Evolutionary conservation across 2,888 invertebrate species (phyloP).

Genomic region (Prosopocoilus inquinatus): DNA sequence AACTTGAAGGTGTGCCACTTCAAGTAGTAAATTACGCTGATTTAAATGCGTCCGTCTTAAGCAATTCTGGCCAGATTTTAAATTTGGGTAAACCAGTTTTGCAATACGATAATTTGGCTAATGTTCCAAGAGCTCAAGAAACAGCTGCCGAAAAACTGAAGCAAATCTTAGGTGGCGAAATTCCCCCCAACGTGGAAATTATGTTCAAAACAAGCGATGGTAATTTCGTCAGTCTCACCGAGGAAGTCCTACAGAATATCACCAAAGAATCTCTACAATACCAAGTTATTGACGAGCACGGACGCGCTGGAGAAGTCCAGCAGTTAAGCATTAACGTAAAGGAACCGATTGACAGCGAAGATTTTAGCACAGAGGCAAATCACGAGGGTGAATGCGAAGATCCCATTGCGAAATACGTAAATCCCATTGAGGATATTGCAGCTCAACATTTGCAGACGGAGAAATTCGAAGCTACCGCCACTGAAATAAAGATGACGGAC

Average conservation of each 20-base stretch:
- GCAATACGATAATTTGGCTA: conserved; percentile 22
- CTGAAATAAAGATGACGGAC: conserved; percentile 14
- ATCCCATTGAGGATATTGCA: conserved; percentile 18
- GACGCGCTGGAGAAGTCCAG: conserved; percentile 43
- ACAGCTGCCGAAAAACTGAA: conserved; percentile 42
- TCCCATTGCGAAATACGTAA: conserved; percentile 20
- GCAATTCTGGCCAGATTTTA: conserved; percentile 25
- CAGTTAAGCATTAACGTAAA: conserved; percentile 31
- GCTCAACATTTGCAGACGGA: not conserved
- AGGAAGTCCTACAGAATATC: conserved; percentile 56
- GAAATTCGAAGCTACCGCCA: conserved; percentile 5
- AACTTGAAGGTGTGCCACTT: conserved; percentile 29
- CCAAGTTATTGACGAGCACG: conserved; percentile 47
- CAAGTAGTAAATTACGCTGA: conserved; percentile 36
- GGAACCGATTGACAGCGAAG: conserved; percentile 6
- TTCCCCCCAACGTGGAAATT: conserved; percentile 54
- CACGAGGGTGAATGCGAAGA: conserved; percentile 6
- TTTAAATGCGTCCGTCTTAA: conserved; percentile 29
- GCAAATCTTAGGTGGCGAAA: conserved; percentile 43
- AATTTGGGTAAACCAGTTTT: conserved; percentile 24
- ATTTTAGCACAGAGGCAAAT: not conserved
- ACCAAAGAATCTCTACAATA: conserved; percentile 43
- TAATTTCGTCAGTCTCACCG: conserved; percentile 62
- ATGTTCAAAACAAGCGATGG: conserved; percentile 65
- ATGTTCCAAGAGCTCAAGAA: conserved; percentile 10